phyloP scores from a whole-genome alignment of 2,797 vertebrate species.

The Microctenopoma steveboyesi region DNA sequence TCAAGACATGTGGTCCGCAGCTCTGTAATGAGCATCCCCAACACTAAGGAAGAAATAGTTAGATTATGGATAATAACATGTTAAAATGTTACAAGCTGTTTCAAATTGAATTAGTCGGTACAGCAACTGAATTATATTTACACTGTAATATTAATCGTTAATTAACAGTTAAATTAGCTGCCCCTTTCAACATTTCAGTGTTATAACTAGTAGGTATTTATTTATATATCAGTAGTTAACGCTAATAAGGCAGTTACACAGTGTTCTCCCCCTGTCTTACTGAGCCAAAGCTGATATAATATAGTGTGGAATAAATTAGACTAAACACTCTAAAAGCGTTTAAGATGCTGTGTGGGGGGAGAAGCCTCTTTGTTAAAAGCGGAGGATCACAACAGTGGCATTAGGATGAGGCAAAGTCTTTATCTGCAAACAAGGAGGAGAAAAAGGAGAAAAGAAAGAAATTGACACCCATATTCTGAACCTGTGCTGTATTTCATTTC shows the following conservation, averaged over 20 bases:
- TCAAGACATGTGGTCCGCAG: constrained; percentile 11
- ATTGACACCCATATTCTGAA: constrained; percentile 65
- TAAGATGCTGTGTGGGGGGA: constrained; percentile 20
- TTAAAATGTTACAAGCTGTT: too few relatives aligned
- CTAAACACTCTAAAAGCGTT: constrained; percentile 52
- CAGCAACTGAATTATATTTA: too few relatives aligned
- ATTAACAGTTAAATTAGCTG: too few relatives aligned
- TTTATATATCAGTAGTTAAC: constrained; percentile 41
- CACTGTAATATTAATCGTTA: too few relatives aligned
- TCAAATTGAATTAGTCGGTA: too few relatives aligned
- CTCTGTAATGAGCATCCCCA: neutral
- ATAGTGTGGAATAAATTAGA: constrained; percentile 56
- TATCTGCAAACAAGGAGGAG: constrained; percentile 56
- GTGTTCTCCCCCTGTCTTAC: constrained; percentile 33
- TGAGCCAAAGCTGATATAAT: constrained; percentile 53
- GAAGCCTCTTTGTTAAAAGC: constrained; percentile 36
- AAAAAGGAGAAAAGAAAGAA: constrained; percentile 51
- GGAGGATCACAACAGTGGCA: constrained; percentile 52
- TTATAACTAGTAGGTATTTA: constrained; percentile 26
- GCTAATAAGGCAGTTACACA: constrained; percentile 40
- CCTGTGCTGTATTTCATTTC: constrained; percentile 77
- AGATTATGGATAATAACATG: too few relatives aligned
- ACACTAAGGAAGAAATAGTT: too few relatives aligned
- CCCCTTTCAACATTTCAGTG: neutral
- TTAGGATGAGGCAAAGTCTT: constrained; percentile 51